phyloP scores from a whole-genome alignment of 2,797 vertebrate species.

The Megaceryle alcyon region DNA sequence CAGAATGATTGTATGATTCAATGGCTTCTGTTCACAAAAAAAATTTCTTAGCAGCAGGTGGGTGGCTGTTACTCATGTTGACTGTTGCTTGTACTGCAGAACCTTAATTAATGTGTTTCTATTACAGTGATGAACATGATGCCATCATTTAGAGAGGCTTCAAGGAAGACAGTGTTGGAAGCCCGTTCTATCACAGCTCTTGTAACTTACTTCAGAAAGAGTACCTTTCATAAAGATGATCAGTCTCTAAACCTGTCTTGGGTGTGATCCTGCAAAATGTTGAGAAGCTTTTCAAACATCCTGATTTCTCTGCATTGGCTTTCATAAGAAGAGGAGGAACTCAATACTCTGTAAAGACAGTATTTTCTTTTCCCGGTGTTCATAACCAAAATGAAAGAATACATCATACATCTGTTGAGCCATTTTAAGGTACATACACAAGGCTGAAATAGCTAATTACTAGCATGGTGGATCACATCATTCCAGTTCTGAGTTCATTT shows the following conservation, averaged over 20 bases:
- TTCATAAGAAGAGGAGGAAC: not conserved
- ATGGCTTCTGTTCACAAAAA: not conserved
- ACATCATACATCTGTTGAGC: not conserved
- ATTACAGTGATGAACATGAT: slow-evolving; percentile 84
- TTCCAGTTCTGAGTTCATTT: not conserved
- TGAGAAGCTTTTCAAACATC: not conserved
- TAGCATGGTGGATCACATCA: not conserved
- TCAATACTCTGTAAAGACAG: not conserved
- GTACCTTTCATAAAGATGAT: slow-evolving; percentile 28
- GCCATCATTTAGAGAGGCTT: slow-evolving; percentile 82
- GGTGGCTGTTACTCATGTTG: not conserved
- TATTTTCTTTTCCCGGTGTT: not conserved
- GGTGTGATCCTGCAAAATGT: not conserved
- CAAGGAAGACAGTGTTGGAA: not conserved
- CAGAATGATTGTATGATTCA: not conserved
- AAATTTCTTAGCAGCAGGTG: not conserved
- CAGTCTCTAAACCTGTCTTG: not conserved
- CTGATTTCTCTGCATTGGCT: not conserved
- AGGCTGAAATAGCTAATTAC: not conserved
- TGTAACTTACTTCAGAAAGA: slow-evolving; percentile 25
- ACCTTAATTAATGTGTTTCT: slow-evolving; percentile 54
- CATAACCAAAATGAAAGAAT: not conserved
- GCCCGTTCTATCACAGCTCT: not conserved
- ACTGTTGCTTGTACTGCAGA: not conserved
- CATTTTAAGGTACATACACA: not conserved